These are phyloP conservation scores for Halcyon leucocephala DNA, from an alignment of 2,797 vertebrate species.

Conservation along the genomic window DNA sequence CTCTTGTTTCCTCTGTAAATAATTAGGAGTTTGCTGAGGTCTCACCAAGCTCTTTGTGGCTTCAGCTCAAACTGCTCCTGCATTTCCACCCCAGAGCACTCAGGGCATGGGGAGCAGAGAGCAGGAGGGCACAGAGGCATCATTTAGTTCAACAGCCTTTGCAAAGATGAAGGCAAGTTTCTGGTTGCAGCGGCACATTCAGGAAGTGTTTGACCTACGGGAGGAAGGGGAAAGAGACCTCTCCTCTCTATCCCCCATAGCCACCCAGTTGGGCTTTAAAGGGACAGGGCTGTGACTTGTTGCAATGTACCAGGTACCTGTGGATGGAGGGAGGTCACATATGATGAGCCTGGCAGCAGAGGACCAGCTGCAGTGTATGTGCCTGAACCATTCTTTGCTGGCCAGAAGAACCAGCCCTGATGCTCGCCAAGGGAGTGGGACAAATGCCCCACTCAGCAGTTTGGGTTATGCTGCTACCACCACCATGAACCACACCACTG, in stretches of 20 bases:
- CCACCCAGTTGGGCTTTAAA: not conserved
- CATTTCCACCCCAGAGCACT: not conserved
- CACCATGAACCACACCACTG: not conserved
- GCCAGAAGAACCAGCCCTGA: not conserved
- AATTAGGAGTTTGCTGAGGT: not conserved
- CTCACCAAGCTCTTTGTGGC: not conserved
- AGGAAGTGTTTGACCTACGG: not conserved
- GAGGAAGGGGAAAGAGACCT: not conserved
- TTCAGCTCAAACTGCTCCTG: not conserved
- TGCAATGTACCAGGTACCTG: not conserved
- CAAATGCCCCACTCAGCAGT: not conserved
- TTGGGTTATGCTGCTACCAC: not conserved
- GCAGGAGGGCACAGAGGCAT: not conserved
- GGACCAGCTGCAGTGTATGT: fast-evolving
- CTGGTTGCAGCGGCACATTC: not conserved
- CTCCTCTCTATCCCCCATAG: not conserved
- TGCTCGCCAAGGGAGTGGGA: not conserved
- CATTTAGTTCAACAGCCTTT: not conserved
- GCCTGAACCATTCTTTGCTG: not conserved
- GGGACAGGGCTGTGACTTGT: not conserved
- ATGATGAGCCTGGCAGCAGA: not conserved
- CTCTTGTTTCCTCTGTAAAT: not conserved
- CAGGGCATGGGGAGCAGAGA: not conserved
- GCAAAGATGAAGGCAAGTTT: not conserved
- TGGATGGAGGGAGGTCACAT: not conserved